Evolutionary conservation across 2,888 invertebrate genomes (phyloP), one percentile per base, ranked within the genome.

Genomic region (Cryptocephalus moraei): DNA sequence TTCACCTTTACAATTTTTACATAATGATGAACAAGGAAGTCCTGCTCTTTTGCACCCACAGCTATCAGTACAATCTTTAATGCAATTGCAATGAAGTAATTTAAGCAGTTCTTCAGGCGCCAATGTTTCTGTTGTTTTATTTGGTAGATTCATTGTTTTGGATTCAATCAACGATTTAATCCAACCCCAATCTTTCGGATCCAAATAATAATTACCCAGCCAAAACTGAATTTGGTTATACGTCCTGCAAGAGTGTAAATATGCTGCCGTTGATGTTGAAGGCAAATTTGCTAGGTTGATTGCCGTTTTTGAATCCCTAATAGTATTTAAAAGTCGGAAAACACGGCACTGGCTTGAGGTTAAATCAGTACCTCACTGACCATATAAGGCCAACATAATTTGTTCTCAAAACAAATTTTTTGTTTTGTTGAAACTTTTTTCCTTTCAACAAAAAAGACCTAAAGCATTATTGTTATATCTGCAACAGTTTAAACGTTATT

Each of bases 121-220:
- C n/a, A n/a, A n/a, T n/a, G n/a, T n/a, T n/a, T n/a, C n/a, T 33
- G 43, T 43, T 43, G 44, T 40, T 33, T 39, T 33, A 1, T 40
- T 33, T 2, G 47, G 43, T 33, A 47, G 44, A 44, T 31, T 44
- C 44, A 47, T 33, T 10, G 47, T 47, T 12, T 47, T 44, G 3
- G 47, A 33, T 42, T 46, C n/a, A n/a, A n/a, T n/a, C n/a, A n/a
- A n/a, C n/a, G n/a, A n/a, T n/a, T n/a, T 42, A 11, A 33, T 42
- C 46, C 41, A 46, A n/a, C 46, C 46, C 34, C 36, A 36, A 32
- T 46, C 4, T 34, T 42, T 13, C 4, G 42, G 31, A 34, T 42
- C 13, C 36, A 46, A 46, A n/a, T 12, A n/a, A 42, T 42, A 34
- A 34, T 42, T 22, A 34, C 41, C 41, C 32, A 41, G 14, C 22